Conservation (phyloP, 2,113 vertebrate genomes). For the Carettochelys insculpta region DNA sequence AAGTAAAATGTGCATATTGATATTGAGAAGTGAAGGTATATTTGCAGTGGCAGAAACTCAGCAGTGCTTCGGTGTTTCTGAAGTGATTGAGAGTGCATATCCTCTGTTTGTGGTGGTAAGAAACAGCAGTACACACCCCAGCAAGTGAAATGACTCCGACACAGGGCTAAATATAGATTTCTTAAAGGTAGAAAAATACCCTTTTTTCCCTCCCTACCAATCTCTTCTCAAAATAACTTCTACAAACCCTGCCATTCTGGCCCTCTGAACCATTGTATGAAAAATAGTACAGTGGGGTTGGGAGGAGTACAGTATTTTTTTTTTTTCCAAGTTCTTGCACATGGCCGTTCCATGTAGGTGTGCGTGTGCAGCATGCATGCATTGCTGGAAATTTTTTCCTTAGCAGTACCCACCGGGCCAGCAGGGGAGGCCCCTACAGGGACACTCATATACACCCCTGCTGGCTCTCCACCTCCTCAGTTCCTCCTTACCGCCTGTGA, state of each 20-base stretch:
- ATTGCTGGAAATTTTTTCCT: too few relatives aligned
- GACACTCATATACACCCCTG: too few relatives aligned
- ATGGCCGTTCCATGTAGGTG: too few relatives aligned
- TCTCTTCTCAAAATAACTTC: not conserved
- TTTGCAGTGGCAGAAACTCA: conserved; percentile 9
- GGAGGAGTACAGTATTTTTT: not conserved
- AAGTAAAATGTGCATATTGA: not conserved
- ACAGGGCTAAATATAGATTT: not conserved
- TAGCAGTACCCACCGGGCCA: too few relatives aligned
- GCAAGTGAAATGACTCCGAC: not conserved
- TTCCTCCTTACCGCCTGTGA: too few relatives aligned
- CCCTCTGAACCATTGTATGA: not conserved
- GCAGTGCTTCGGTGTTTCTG: not conserved
- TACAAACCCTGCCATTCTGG: too few relatives aligned
- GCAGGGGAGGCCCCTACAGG: too few relatives aligned
- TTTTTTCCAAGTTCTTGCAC: too few relatives aligned
- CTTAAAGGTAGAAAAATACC: not conserved
- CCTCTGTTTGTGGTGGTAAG: not conserved
- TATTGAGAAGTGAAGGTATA: not conserved
- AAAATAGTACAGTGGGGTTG: not conserved
- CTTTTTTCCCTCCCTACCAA: not conserved
- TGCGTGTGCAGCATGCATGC: too few relatives aligned
- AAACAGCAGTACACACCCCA: not conserved
- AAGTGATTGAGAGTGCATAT: not conserved
- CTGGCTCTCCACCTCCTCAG: too few relatives aligned